Percentiles rank a stretch among this genome's conserved stretches.
phyloP scores from a whole-genome alignment of 2,888 invertebrate genomes.

The Acanthoscelides obtectus region DNA sequence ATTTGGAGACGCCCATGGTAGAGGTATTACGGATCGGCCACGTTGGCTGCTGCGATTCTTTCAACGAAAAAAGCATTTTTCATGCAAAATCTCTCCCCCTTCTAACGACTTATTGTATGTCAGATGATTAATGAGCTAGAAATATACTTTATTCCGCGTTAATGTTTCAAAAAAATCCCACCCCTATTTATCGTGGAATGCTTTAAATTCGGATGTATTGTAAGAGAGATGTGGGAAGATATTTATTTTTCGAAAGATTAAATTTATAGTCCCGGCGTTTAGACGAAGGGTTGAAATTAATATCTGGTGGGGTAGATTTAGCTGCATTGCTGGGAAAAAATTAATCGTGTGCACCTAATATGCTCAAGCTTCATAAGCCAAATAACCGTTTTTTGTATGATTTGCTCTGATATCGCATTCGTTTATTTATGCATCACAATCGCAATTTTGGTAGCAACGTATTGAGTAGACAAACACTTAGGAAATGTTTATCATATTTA shows the following conservation, averaged over 20 bases:
- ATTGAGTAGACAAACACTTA: no score
- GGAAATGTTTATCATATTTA: no score
- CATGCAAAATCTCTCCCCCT: conserved; percentile 36
- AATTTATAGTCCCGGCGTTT: background rate
- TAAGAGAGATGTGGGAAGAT: background rate
- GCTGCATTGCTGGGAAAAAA: background rate
- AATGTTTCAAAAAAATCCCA: conserved; percentile 17
- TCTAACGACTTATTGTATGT: conserved; percentile 34
- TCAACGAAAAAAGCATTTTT: conserved; percentile 39
- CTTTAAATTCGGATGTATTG: conserved; percentile 8
- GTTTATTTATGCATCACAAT: no score
- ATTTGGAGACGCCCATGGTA: conserved; percentile 5
- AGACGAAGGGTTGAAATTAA: background rate
- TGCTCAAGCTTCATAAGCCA: background rate
- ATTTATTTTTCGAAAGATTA: background rate
- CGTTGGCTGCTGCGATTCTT: conserved; percentile 22
- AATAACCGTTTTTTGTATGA: background rate
- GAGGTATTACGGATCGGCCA: conserved; percentile 22
- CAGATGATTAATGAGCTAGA: conserved; percentile 39
- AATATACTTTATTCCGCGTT: conserved; percentile 30
- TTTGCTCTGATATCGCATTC: background rate
- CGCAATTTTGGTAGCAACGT: no score
- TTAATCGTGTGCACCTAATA: background rate
- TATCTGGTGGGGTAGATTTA: background rate
- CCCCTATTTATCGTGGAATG: conserved; percentile 15